Base-by-base conservation (phyloP, 1,140 invertebrate genomes). In the Solen grandis region DNA sequence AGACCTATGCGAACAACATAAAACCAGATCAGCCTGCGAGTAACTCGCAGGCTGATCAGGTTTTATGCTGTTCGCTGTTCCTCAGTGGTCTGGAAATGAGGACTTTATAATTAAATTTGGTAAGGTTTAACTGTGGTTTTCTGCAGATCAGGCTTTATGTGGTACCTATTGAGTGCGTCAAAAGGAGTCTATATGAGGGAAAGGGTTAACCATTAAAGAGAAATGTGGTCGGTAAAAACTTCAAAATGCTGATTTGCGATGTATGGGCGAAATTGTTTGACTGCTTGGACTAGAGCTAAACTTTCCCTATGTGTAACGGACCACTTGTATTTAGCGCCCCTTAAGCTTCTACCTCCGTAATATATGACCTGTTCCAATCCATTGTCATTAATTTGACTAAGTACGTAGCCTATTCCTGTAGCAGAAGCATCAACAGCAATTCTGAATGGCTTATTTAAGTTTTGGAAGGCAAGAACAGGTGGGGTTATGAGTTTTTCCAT, bases 281-380 rank as follows among this genome's bases (percentile, higher is more conserved):
- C 27, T 16, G 62, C 80, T 52, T 82, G 69, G 19, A 83, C 55
- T 35, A 85, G 46, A 57, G 55, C 59, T 19, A 79, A 27, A 5
- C 70, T 25, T 69, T 84, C 82, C 19, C 29, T 72, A 50, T 84
- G 65, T 4, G 82, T 69, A 25, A 72, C 29, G 5, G 41, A 25
- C 65, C 68, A 81, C 5, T 25, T 93, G 54, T 70, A 74, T 85
- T 95, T 93, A 1, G 92, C 81, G 0, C 59, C 36, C 4, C 72
- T 88, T 4, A 94, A 70, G 4, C 87, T 80, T 13, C 92, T 79
- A 79, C 92, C 93, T 0, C 92, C 93, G 77, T 93, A 94, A 25
- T 86, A 92, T 3, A 94, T 88, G 0, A 92, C 91, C 14, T 82
- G 35, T 88, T 92, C 75, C 89, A n/a, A 41, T 46, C 77, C 65